phyloP scores from a whole-genome alignment of 2,797 vertebrate species.

The Manis pentadactyla region DNA sequence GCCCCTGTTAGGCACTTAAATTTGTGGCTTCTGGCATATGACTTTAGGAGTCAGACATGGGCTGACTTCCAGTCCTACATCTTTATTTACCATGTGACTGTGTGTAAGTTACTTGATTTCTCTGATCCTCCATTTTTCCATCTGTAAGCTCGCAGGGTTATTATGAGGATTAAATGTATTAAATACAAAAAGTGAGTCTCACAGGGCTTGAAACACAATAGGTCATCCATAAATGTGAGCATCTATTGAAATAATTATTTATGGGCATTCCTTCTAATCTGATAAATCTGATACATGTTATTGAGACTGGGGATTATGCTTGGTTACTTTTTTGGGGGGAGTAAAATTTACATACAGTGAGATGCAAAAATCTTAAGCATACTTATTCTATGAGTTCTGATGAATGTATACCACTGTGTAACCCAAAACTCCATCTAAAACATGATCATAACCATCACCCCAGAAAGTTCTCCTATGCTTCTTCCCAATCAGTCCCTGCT shows the following conservation, averaged over 20 bases:
- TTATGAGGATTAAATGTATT: constrained; percentile 14
- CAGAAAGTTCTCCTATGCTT: background rate
- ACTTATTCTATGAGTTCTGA: background rate
- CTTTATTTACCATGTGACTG: background rate
- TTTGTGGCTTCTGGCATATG: background rate
- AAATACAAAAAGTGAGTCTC: constrained; percentile 10
- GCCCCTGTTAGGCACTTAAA: background rate
- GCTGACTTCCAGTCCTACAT: background rate
- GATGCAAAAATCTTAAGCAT: constrained; percentile 13
- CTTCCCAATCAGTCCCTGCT: background rate
- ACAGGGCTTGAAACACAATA: background rate
- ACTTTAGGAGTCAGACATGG: background rate
- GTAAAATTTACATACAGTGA: background rate
- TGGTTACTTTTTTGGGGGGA: background rate
- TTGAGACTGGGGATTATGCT: background rate
- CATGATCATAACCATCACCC: background rate
- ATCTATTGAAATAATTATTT: constrained; percentile 23
- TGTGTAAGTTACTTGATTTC: background rate
- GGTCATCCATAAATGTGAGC: background rate
- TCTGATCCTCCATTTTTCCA: background rate
- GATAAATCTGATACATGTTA: background rate
- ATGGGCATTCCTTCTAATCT: background rate
- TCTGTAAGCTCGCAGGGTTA: constrained; percentile 7
- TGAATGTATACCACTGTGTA: background rate
- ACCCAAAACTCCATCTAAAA: background rate